A percentile compares a stretch with the other conserved stretches of the same genome.
Conservation (phyloP, 2,113 vertebrate species). For the Phyllopteryx taeniolatus region DNA sequence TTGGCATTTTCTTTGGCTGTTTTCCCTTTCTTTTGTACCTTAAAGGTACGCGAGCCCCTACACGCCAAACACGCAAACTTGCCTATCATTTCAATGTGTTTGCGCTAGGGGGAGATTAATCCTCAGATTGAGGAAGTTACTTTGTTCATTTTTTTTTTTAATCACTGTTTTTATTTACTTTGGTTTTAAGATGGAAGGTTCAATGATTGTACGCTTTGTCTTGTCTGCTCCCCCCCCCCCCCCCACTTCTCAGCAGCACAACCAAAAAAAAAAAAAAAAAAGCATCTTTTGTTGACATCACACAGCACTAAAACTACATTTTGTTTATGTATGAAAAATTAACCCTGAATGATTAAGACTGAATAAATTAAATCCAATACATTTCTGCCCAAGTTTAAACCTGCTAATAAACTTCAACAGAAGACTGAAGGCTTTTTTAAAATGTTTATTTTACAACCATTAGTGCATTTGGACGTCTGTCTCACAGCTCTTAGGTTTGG, state of each 20-base stretch:
- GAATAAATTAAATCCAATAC: neutral
- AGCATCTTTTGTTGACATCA: slow-evolving; percentile 7
- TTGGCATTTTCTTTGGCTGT: slow-evolving; percentile 49
- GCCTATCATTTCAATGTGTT: slow-evolving; percentile 47
- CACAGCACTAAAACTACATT: neutral
- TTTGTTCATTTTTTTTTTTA: neutral
- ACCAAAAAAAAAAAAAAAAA: slow-evolving; percentile 53
- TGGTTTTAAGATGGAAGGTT: slow-evolving; percentile 11
- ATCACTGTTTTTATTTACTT: neutral
- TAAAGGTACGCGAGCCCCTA: slow-evolving; percentile 71
- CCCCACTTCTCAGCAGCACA: slow-evolving; percentile 58
- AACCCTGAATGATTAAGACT: neutral
- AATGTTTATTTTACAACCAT: slow-evolving; percentile 1
- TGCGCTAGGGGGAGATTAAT: slow-evolving; percentile 55
- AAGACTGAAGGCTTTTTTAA: slow-evolving; percentile 52
- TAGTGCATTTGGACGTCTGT: neutral
- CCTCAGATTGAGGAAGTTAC: slow-evolving; percentile 78
- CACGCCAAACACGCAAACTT: slow-evolving; percentile 32
- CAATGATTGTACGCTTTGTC: slow-evolving; percentile 39
- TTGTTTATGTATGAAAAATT: neutral
- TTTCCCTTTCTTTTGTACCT: slow-evolving; percentile 71
- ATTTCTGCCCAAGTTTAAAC: neutral
- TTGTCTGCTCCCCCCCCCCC: slow-evolving; percentile 17
- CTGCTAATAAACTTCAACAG: slow-evolving; percentile 20
- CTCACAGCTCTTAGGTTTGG: neutral